Evolutionary conservation across 2,797 vertebrate genomes (phyloP).

Genomic region (Pagetopsis macropterus): DNA sequence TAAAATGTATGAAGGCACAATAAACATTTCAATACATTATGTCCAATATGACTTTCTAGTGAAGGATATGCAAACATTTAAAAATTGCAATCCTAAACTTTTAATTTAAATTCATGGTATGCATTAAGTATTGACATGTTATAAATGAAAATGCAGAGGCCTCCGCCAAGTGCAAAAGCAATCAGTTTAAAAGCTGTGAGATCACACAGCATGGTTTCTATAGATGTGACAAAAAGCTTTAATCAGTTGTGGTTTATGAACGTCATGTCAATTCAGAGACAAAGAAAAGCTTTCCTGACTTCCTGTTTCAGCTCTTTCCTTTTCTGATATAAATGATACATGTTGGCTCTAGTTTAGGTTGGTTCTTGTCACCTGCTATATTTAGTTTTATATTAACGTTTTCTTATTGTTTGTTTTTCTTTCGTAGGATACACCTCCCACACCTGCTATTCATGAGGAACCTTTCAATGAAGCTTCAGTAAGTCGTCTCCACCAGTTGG

Average conservation of each 20-base stretch:
- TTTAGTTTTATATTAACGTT: slow-evolving; percentile 28
- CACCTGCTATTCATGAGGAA: slow-evolving; percentile 84
- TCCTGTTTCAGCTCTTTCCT: slow-evolving; percentile 3
- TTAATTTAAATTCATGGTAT: no score
- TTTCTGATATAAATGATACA: slow-evolving; percentile 7
- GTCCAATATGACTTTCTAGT: no score
- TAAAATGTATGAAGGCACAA: no score
- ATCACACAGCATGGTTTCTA: not conserved
- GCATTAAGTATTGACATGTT: slow-evolving; percentile 23
- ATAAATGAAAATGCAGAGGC: slow-evolving; percentile 14
- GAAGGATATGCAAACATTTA: no score
- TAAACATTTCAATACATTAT: no score
- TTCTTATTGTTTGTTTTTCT: slow-evolving; percentile 55
- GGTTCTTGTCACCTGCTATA: not conserved
- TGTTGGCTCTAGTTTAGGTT: not conserved
- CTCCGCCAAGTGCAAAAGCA: not conserved
- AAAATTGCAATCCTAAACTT: no score
- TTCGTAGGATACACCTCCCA: slow-evolving; percentile 81
- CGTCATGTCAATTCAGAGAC: slow-evolving; percentile 2
- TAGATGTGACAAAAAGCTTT: slow-evolving; percentile 17
- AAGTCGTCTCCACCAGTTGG: slow-evolving; percentile 62
- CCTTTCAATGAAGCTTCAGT: slow-evolving; percentile 80
- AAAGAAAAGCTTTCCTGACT: not conserved
- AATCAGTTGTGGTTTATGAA: slow-evolving; percentile 10
- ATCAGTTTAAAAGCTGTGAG: slow-evolving; percentile 16